Conservation (phyloP, 2,888 invertebrate genomes). For the Hedya salicella region DNA sequence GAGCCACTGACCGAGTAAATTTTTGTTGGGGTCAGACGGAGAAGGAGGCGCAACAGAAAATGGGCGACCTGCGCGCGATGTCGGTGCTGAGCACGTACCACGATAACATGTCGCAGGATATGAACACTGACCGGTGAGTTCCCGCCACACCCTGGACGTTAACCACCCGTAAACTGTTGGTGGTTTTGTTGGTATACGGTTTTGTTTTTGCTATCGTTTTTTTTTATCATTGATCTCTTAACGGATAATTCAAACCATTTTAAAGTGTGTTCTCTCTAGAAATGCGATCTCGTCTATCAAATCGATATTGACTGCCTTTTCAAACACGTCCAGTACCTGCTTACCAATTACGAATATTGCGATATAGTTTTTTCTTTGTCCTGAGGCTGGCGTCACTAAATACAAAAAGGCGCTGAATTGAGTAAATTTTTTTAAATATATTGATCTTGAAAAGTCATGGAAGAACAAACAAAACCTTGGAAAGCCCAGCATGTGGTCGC, state of each 20-base stretch:
- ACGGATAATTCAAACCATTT: background rate
- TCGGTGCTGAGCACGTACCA: conserved; percentile 85
- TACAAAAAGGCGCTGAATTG: no score
- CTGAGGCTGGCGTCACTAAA: no score
- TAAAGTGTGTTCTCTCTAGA: background rate
- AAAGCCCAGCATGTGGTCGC: no score
- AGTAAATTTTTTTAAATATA: no score
- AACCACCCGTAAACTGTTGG: background rate
- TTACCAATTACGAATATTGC: no score
- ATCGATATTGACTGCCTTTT: no score
- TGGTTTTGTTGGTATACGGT: background rate
- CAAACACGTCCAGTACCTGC: background rate
- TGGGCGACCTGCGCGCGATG: conserved; percentile 83
- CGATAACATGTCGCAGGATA: conserved; percentile 84
- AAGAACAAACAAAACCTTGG: no score
- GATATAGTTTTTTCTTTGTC: no score
- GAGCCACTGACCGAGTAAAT: conserved; percentile 24
- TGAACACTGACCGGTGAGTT: conserved; percentile 86
- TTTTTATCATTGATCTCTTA: conserved; percentile 27
- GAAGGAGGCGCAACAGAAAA: conserved; percentile 70
- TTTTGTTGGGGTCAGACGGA: conserved; percentile 74
- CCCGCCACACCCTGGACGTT: background rate
- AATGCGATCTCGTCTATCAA: no score
- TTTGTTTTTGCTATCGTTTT: no score
- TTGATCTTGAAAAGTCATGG: no score